Base-by-base conservation (phyloP, 2,113 vertebrate genomes). In the Catagonus wagneri region DNA sequence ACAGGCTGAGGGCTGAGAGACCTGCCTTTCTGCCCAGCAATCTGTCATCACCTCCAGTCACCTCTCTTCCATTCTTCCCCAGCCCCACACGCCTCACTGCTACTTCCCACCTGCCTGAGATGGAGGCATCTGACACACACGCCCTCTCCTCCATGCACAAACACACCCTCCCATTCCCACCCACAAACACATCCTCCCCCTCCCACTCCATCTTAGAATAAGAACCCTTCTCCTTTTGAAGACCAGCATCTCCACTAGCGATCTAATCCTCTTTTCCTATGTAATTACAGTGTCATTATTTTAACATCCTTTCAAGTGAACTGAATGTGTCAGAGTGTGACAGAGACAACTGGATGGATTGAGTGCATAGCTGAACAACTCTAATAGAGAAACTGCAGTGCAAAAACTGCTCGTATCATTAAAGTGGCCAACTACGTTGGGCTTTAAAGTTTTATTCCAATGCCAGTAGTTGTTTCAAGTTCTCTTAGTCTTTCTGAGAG, bases 231-330 rank as follows among this genome's bases (percentile, higher is more conserved):
- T 61, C 89, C 36, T 61, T 83, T 61, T 72, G 56, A 72, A 22
- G 32, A 71, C 61, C 15, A 50, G 61, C 29, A 72, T 29, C 56
- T 91, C 56, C 22, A 61, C 22, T 13, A 8, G 32, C 61, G 32
- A 19, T 50, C 66, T 52, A 16, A 74, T 4, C 23, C 34, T 25
- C 25, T 34, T 81, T 63, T 63, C 36, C n/a, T 34, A 50, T 36
- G n/a, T 84, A 56, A 71, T 79, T 34, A 83, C 88, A 19, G 9
- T 34, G 44, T 58, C 50, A 74, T 44, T 79, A 66, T 61, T 88
- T 95, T 80, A 87, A 69, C 69, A 32, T 36, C 68, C 50, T 84
- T 88, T 91, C 71, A 84, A 84, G 74, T 56, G 60, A 95, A 88
- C 19, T 44, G 29, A 65, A 44, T 39, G 39, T 56, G 16, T 84